Percentiles rank a stretch among this genome's conserved stretches.
These are phyloP conservation scores for Notarius lentiginosus DNA, from an alignment of 2,113 vertebrate species.

Conservation along the genomic window DNA sequence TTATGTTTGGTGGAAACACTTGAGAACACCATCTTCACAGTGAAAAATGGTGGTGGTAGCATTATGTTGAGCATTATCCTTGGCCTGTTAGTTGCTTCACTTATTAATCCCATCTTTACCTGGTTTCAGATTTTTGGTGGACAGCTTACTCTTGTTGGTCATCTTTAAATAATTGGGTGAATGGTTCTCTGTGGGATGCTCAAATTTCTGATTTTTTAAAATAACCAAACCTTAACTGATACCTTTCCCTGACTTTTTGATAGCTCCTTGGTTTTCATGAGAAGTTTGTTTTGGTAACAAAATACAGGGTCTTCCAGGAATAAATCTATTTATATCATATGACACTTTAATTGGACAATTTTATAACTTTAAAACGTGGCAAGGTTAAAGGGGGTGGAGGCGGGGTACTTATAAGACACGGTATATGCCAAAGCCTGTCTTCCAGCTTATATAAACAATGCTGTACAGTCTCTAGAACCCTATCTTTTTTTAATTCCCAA, in stretches of 20 bases:
- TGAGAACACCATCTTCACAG: background rate
- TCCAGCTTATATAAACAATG: background rate
- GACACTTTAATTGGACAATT: background rate
- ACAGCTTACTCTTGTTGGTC: background rate
- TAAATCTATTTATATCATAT: background rate
- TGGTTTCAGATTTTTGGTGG: background rate
- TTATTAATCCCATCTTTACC: background rate
- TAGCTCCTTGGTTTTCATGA: background rate
- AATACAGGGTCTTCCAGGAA: background rate
- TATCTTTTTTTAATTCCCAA: background rate
- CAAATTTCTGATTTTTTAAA: background rate
- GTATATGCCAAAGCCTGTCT: background rate
- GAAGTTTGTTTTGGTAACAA: background rate
- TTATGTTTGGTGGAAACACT: background rate
- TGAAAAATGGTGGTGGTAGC: background rate
- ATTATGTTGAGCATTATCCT: background rate
- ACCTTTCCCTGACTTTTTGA: background rate
- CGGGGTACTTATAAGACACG: background rate
- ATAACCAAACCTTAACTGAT: background rate
- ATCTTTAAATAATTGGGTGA: background rate
- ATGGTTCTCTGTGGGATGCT: background rate
- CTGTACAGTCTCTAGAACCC: background rate
- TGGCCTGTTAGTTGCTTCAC: background rate
- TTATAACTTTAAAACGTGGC: background rate
- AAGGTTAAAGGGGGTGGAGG: background rate